Conservation (phyloP, 2,797 vertebrate species). For the Pogonophryne albipinna region DNA sequence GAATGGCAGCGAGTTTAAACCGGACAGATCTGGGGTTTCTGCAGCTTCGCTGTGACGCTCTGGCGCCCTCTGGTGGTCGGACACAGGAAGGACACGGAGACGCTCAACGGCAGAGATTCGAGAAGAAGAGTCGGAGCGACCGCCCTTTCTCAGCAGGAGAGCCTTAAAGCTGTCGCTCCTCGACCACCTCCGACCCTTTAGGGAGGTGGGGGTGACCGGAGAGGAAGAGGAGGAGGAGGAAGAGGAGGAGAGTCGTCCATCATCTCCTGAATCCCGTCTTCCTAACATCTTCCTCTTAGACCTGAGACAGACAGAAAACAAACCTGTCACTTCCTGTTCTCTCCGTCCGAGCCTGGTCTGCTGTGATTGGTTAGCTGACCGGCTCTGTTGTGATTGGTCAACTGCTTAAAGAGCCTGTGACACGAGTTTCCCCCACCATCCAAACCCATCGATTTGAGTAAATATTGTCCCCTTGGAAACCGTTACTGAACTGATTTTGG, state of each 20-base stretch:
- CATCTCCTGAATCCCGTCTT: constrained; percentile 88
- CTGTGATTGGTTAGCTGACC: no score
- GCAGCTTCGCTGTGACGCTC: constrained; percentile 8
- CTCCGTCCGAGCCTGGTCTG: no score
- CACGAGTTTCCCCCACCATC: no score
- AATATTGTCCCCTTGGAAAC: no score
- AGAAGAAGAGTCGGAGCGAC: constrained; percentile 85
- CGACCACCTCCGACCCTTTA: constrained; percentile 34
- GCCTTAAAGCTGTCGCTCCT: constrained; percentile 95
- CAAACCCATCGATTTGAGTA: no score
- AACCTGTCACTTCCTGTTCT: no score
- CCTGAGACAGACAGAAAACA: constrained; percentile 76
- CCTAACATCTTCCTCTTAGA: constrained; percentile 97
- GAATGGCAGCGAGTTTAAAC: constrained; percentile 5
- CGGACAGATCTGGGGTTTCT: neutral
- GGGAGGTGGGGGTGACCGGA: constrained; percentile 83
- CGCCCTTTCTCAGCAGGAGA: constrained; percentile 92
- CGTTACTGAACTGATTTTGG: no score
- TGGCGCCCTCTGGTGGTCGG: constrained; percentile 75
- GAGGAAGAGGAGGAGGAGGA: constrained; percentile 75
- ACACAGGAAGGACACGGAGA: constrained; percentile 76
- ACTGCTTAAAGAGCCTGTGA: no score
- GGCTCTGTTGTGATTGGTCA: no score
- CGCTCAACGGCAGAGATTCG: constrained; percentile 93
- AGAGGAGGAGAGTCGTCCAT: constrained; percentile 65